These are phyloP conservation scores for Eledona agricola DNA, from an alignment of 2,888 invertebrate genomes.

Conservation along the genomic window DNA sequence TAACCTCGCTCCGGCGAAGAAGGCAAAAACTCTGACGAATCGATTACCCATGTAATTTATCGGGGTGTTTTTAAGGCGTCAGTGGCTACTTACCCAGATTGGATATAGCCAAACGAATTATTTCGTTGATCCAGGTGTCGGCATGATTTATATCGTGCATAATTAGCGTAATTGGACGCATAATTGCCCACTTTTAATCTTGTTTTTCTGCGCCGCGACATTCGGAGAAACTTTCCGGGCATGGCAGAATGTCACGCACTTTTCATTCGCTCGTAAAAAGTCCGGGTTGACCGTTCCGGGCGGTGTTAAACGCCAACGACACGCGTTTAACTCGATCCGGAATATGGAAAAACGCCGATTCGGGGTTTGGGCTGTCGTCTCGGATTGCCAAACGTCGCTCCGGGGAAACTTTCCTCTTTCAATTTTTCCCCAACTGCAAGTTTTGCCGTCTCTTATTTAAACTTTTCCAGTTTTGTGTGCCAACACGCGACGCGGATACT, in stretches of 20 bases:
- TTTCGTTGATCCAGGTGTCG: conserved; percentile 58
- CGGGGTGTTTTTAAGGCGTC: conserved; percentile 11
- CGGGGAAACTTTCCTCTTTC: no score
- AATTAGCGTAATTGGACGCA: conserved; percentile 56
- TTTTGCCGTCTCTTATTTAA: no score
- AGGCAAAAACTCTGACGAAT: background rate
- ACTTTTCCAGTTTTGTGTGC: no score
- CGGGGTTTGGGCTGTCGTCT: no score
- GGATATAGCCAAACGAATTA: conserved; percentile 46
- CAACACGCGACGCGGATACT: no score
- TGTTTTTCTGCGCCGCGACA: conserved; percentile 23
- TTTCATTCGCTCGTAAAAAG: no score
- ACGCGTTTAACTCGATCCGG: no score
- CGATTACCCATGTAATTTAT: background rate
- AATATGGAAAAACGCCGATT: no score
- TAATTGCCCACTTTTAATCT: conserved; percentile 51
- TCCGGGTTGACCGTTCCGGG: no score
- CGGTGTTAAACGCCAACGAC: no score
- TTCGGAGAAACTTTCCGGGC: conserved; percentile 18
- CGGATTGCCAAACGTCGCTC: no score
- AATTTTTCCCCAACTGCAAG: no score
- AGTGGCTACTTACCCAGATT: conserved; percentile 45
- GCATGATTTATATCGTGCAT: conserved; percentile 57
- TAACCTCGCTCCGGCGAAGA: background rate
- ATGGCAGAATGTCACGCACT: conserved; percentile 35